These are phyloP conservation scores for Graphium colonna DNA, from an alignment of 2,888 invertebrate species.

Conservation along the genomic window DNA sequence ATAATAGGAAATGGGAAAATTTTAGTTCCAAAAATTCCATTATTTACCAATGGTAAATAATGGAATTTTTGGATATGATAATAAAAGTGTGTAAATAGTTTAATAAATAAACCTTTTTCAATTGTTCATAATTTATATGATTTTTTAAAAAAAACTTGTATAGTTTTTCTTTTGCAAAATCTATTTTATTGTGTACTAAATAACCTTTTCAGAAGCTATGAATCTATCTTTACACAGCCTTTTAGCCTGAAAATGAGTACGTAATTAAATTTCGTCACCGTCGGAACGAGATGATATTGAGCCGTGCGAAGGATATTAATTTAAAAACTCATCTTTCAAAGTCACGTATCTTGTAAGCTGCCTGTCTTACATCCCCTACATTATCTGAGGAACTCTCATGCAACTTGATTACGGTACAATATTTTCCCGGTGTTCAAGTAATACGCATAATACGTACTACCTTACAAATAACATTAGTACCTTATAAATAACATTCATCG, in stretches of 20 bases:
- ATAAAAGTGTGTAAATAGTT: no score
- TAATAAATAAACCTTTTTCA: no score
- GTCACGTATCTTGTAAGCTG: constrained; percentile 22
- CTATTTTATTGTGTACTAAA: no score
- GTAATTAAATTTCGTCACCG: constrained; percentile 15
- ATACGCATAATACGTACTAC: not conserved
- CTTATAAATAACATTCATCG: no score
- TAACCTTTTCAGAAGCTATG: not conserved
- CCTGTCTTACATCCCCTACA: constrained; percentile 19
- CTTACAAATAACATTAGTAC: not conserved
- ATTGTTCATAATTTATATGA: no score
- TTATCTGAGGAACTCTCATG: constrained; percentile 11
- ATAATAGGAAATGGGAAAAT: no score
- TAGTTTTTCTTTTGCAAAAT: no score
- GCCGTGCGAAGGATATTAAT: constrained; percentile 24
- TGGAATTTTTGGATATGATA: no score
- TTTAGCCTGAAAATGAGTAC: constrained; percentile 4
- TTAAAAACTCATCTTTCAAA: constrained; percentile 25
- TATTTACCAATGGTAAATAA: no score
- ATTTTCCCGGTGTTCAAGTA: constrained; percentile 11
- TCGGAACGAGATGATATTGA: constrained; percentile 10
- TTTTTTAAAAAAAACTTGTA: no score
- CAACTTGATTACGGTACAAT: constrained; percentile 23
- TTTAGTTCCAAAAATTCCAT: no score
- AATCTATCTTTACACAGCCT: no score